A percentile compares a stretch with the other conserved stretches of the same genome.
Conservation (phyloP, 1,140 invertebrate genomes). For the Ganaspis sp. region DNA sequence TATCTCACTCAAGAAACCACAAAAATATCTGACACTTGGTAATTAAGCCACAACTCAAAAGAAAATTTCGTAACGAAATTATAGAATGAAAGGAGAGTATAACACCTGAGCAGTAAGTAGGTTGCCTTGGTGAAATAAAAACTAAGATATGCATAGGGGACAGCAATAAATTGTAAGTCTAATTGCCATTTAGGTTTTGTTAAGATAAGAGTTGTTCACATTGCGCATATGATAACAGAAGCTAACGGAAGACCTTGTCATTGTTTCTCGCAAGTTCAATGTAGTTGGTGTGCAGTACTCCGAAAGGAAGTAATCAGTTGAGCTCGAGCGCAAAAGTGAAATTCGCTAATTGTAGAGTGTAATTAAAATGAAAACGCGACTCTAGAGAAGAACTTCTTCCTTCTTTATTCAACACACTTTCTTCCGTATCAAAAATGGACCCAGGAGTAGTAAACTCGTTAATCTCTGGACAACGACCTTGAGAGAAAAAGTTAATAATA, state of each 20-base stretch:
- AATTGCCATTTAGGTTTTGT: not conserved
- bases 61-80: conserved; percentile 21
- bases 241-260: conserved; percentile 45
- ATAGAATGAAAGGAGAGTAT: conserved; percentile 8
- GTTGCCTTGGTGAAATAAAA: conserved; percentile 26
- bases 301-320: conserved; percentile 33
- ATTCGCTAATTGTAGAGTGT: conserved; percentile 47
- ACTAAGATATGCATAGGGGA: not conserved
- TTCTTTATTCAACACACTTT: conserved; percentile 28
- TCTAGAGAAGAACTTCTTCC: conserved; percentile 33
- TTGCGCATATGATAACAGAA: not conserved
- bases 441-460: not conserved
- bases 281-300: conserved; percentile 41
- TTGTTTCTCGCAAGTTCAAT: conserved; percentile 52
- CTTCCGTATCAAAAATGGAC: conserved; percentile 19
- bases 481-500: conserved; percentile 1
- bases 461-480: not conserved
- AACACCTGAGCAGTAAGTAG: conserved; percentile 13
- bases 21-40: conserved; percentile 13
- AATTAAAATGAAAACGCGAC: conserved; percentile 46
- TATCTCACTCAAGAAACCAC: not conserved
- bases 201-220: conserved; percentile 2
- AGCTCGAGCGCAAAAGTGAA: conserved; percentile 56
- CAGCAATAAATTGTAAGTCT: conserved; percentile 5
- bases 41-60: conserved; percentile 11